A percentile compares a stretch with the other conserved stretches of the same genome.
Conservation (phyloP, 2,797 vertebrate genomes). For the Intellagama lesueurii region DNA sequence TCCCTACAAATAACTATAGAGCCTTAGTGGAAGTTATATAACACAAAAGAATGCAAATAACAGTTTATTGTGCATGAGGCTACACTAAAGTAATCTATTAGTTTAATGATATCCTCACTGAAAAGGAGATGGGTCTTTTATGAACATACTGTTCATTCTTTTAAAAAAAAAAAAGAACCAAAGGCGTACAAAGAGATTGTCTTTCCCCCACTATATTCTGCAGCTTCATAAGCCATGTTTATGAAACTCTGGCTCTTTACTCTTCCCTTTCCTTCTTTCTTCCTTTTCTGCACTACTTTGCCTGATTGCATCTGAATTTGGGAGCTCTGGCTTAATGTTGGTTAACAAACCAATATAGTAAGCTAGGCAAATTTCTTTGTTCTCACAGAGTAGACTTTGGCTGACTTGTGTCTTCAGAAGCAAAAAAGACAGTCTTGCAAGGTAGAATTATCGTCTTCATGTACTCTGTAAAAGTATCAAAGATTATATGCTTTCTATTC, state of each 20-base stretch:
- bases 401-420: background rate
- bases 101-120: background rate
- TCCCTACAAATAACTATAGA: background rate
- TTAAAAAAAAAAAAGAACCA: background rate
- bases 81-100: background rate
- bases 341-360: background rate
- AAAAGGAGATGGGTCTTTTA: background rate
- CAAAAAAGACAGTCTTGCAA: background rate
- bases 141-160: background rate
- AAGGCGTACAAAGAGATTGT: too few relatives aligned
- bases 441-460: background rate
- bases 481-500: too few relatives aligned
- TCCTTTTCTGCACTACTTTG: background rate
- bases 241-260: background rate
- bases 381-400: background rate
- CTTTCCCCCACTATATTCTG: background rate
- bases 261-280: background rate
- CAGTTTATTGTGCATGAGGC: background rate
- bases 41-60: background rate
- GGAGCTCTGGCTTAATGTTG: too few relatives aligned
- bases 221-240: background rate
- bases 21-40: background rate
- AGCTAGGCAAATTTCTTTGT: background rate
- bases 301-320: background rate
- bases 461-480: too few relatives aligned